Conservation (phyloP, 35 echinoderm and acorn worm species). For the Apostichopus japonicus region DNA sequence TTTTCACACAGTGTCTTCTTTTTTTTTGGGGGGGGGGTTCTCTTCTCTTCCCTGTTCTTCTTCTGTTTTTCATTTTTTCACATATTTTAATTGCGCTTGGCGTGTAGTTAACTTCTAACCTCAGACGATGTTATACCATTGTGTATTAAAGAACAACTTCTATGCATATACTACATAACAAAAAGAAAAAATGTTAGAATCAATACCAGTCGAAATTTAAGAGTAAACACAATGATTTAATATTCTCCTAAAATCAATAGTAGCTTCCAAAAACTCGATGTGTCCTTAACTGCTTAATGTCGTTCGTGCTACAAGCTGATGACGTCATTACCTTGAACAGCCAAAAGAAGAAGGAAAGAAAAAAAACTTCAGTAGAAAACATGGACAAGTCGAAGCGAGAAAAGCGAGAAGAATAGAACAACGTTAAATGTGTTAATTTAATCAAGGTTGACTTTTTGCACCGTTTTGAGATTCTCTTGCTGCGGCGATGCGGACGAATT, state of each 20-base stretch:
- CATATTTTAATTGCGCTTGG: too few relatives aligned
- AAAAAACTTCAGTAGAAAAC: neutral
- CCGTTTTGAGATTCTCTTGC: constrained; percentile 9
- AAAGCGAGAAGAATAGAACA: constrained; percentile 2
- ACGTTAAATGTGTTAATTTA: constrained; percentile 54
- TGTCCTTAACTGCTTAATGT: constrained; percentile 42
- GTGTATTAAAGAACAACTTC: too few relatives aligned
- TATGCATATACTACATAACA: neutral
- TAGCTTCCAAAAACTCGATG: neutral
- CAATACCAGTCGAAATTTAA: constrained; percentile 42
- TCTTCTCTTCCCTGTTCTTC: too few relatives aligned
- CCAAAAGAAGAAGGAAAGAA: neutral
- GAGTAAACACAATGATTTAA: constrained; percentile 51
- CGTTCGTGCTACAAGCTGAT: constrained; percentile 7
- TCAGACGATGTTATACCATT: too few relatives aligned
- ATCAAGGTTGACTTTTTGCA: constrained; percentile 51
- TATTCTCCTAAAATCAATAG: constrained; percentile 6
- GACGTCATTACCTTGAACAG: constrained; percentile 18
- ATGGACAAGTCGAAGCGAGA: neutral
- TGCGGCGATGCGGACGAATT: neutral
- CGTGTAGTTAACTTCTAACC: too few relatives aligned
- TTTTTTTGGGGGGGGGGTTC: too few relatives aligned
- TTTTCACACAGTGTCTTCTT: too few relatives aligned
- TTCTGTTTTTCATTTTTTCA: too few relatives aligned
- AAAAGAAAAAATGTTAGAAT: constrained; percentile 1